Percentiles rank a stretch among this genome's conserved stretches.
Conservation (phyloP, 2,113 vertebrate genomes). For the Halichoeres trimaculatus region DNA sequence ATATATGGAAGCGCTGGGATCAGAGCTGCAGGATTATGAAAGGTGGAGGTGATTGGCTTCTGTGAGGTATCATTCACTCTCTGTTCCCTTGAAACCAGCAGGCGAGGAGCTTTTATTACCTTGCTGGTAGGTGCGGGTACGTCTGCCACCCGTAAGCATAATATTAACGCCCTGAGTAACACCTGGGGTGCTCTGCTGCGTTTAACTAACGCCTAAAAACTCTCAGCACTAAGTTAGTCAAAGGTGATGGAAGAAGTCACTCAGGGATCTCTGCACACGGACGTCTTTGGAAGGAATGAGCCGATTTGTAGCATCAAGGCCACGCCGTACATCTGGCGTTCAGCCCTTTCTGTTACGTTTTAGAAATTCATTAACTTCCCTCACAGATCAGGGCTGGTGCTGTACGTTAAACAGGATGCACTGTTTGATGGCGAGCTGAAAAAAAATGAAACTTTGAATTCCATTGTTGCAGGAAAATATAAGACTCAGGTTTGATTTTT, state of each 20-base stretch:
- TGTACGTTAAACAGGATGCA: constrained; percentile 17
- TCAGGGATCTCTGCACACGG: background rate
- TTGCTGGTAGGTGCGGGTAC: constrained; percentile 17
- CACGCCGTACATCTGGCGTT: constrained; percentile 34
- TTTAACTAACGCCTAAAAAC: constrained; percentile 24
- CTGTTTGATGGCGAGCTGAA: background rate
- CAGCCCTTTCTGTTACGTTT: constrained; percentile 37
- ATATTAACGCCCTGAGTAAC: constrained; percentile 16
- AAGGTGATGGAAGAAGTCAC: background rate
- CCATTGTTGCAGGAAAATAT: background rate
- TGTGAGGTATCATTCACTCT: constrained; percentile 23
- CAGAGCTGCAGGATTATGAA: constrained; percentile 35
- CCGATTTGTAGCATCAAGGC: background rate
- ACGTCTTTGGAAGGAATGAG: background rate
- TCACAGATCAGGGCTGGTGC: constrained; percentile 36
- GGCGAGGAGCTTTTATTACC: constrained; percentile 43
- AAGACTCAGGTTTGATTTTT: no score
- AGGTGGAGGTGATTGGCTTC: constrained; percentile 55
- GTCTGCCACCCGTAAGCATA: constrained; percentile 14
- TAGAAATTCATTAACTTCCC: constrained; percentile 29
- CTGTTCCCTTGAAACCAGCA: constrained; percentile 37
- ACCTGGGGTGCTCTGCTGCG: background rate
- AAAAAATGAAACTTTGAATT: background rate
- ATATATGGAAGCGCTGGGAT: constrained; percentile 49
- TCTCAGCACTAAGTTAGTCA: background rate